Conservation (phyloP, 2,797 vertebrate genomes). For the Acanthurus tractus region DNA sequence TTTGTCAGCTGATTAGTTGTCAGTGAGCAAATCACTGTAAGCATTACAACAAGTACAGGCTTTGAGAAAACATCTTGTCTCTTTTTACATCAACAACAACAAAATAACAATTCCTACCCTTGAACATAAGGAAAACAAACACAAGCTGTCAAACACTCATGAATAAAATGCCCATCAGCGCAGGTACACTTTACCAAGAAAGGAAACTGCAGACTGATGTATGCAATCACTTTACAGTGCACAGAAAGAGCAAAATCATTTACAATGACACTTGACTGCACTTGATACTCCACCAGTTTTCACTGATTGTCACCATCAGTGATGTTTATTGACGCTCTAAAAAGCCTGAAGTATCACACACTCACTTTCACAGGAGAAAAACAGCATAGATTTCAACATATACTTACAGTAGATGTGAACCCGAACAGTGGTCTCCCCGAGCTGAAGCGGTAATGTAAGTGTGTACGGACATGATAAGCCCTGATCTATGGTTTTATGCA, state of each 20-base stretch:
- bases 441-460: constrained; percentile 31
- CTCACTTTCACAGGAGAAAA: constrained; percentile 40
- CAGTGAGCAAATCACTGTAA: constrained; percentile 21
- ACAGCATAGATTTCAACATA: constrained; percentile 63
- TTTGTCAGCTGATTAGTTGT: constrained; percentile 32
- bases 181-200: constrained; percentile 60
- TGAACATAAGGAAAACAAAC: constrained; percentile 20
- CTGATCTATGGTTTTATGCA: constrained; percentile 16
- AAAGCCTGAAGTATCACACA: constrained; percentile 59
- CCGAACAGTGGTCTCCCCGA: constrained; percentile 29
- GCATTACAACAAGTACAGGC: constrained; percentile 1
- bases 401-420: constrained; percentile 40
- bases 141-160: constrained; percentile 50
- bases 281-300: constrained; percentile 66
- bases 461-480: constrained; percentile 27
- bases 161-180: constrained; percentile 67
- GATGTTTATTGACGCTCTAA: constrained; percentile 74
- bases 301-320: constrained; percentile 75
- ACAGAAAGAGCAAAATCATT: constrained; percentile 73
- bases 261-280: constrained; percentile 74
- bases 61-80: neutral
- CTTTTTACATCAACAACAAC: constrained; percentile 23
- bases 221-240: constrained; percentile 77
- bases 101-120: constrained; percentile 6
- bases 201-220: constrained; percentile 59